phyloP scores from a whole-genome alignment of 2,113 vertebrate species.

The Pseudorhombus dupliciocellatus region DNA sequence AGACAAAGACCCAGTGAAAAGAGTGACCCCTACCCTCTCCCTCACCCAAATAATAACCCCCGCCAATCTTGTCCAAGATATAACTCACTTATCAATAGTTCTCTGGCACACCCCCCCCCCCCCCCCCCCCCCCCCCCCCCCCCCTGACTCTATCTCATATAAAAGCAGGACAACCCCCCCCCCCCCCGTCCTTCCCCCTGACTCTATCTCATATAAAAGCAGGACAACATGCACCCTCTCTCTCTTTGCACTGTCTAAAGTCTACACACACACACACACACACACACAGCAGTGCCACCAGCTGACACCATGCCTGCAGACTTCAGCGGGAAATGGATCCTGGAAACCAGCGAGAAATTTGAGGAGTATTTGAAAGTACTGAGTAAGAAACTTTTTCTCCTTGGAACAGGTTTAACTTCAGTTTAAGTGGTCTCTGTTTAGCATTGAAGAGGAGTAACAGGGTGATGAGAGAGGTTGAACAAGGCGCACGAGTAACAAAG shows the following conservation, averaged over 20 bases:
- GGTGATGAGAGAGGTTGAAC: background rate
- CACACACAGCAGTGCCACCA: slow-evolving; percentile 25
- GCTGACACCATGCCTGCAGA: slow-evolving; percentile 84
- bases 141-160: slow-evolving; percentile 36
- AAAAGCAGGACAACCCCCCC: slow-evolving; percentile 48
- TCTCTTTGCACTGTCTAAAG: slow-evolving; percentile 33
- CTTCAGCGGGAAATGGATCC: slow-evolving; percentile 90
- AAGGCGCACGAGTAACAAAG: background rate
- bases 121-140: slow-evolving; percentile 38
- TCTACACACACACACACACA: slow-evolving; percentile 43
- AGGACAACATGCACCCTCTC: slow-evolving; percentile 28
- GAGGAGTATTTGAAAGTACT: slow-evolving; percentile 92
- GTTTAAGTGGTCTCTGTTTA: background rate
- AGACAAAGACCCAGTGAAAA: slow-evolving; percentile 18
- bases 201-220: slow-evolving; percentile 47
- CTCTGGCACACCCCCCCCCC: slow-evolving; percentile 58
- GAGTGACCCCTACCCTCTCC: background rate
- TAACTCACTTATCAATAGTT: slow-evolving; percentile 69
- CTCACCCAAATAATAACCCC: slow-evolving; percentile 21
- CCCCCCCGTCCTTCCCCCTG: slow-evolving; percentile 30
- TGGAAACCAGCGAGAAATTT: slow-evolving; percentile 89
- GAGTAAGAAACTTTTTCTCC: slow-evolving; percentile 80
- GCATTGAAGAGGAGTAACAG: background rate
- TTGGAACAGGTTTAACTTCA: slow-evolving; percentile 11
- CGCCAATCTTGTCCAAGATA: slow-evolving; percentile 38